phyloP scores from a whole-genome alignment of 2,888 invertebrate genomes.

The Branchellion lobata region DNA sequence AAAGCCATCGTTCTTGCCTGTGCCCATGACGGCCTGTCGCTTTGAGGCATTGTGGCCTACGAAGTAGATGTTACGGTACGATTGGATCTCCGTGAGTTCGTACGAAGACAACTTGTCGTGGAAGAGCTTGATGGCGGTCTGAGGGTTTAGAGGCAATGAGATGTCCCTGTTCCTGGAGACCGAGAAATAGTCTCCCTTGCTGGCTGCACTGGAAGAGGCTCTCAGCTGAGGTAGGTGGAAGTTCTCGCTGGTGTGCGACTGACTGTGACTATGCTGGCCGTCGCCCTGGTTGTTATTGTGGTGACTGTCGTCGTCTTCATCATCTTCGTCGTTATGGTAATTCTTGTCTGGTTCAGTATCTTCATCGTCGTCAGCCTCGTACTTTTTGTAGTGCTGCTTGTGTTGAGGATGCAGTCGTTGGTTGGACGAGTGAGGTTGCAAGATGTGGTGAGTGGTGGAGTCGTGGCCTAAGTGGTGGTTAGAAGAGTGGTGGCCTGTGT shows the following conservation, averaged over 20 bases:
- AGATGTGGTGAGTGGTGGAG: neutral
- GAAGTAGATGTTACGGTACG: constrained; percentile 81
- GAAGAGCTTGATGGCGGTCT: constrained; percentile 64
- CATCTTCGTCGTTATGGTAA: neutral
- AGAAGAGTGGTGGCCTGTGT: neutral
- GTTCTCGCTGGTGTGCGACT: neutral
- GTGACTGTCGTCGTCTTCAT: neutral
- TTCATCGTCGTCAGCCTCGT: neutral
- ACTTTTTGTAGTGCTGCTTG: neutral
- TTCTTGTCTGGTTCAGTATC: neutral
- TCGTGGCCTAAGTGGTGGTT: neutral
- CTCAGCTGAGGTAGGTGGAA: constrained; percentile 43
- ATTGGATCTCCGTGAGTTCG: constrained; percentile 93
- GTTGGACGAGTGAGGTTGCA: constrained; percentile 11
- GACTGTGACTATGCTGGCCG: neutral
- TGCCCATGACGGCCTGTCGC: constrained; percentile 70
- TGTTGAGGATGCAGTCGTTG: constrained; percentile 4
- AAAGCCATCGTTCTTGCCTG: constrained; percentile 47
- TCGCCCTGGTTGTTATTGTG: constrained; percentile 11
- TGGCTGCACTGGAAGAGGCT: constrained; percentile 39
- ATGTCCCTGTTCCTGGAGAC: neutral
- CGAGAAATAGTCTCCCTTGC: constrained; percentile 35
- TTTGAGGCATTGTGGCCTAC: constrained; percentile 94
- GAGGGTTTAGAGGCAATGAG: constrained; percentile 66
- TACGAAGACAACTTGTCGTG: constrained; percentile 83